A percentile compares a stretch with the other conserved stretches of the same genome.
These are phyloP conservation scores for Zaprionus capensis DNA, from an alignment of 1,140 invertebrate genomes.

Conservation along the genomic window DNA sequence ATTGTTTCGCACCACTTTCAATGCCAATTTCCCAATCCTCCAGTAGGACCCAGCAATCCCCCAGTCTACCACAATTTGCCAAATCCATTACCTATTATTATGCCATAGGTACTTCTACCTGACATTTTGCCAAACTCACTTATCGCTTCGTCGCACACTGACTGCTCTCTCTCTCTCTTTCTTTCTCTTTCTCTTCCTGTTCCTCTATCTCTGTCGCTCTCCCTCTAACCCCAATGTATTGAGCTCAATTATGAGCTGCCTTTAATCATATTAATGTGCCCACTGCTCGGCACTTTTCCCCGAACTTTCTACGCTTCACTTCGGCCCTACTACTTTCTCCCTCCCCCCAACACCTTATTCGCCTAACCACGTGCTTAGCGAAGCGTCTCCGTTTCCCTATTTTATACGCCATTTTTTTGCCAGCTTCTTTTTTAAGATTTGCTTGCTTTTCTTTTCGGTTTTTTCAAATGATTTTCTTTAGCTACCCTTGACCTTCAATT, in stretches of 20 bases:
- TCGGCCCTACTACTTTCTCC: background rate
- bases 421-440: slow-evolving; percentile 18
- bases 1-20: slow-evolving; percentile 34
- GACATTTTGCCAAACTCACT: slow-evolving; percentile 42
- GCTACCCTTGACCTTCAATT: slow-evolving; percentile 72
- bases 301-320: background rate
- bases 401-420: slow-evolving; percentile 49
- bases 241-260: slow-evolving; percentile 76
- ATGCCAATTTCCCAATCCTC: slow-evolving; percentile 10
- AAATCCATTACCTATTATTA: slow-evolving; percentile 43
- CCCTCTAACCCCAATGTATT: slow-evolving; percentile 34
- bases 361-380: slow-evolving; percentile 45
- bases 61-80: slow-evolving; percentile 12
- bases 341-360: background rate
- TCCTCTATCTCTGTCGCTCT: background rate
- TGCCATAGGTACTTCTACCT: slow-evolving; percentile 27
- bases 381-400: slow-evolving; percentile 60
- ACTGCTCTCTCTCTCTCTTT: background rate
- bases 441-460: background rate
- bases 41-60: background rate
- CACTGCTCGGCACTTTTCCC: slow-evolving; percentile 10
- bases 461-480: slow-evolving; percentile 50
- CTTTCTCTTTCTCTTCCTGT: background rate
- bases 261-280: slow-evolving; percentile 77
- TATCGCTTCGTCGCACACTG: slow-evolving; percentile 62